A percentile compares a stretch with the other conserved stretches of the same genome.
Evolutionary conservation across 2,888 invertebrate genomes (phyloP).

Genomic region (Maniola hyperantus): DNA sequence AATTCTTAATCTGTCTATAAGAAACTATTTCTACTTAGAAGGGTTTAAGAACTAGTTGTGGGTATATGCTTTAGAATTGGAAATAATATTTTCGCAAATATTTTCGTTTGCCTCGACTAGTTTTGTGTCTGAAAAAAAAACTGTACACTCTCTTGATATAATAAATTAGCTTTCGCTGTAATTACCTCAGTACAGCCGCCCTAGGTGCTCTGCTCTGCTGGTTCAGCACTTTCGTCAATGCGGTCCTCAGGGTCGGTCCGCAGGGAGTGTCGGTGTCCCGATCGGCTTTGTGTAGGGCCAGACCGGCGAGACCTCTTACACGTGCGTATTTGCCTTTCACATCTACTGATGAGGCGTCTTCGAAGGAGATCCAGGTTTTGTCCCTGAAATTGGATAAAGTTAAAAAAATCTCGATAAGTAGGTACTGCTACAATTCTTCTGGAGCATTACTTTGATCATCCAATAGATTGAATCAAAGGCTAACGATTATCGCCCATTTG

Average conservation of each 20-base stretch:
- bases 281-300: slow-evolving; percentile 83
- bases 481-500: too few species aligned
- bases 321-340: slow-evolving; percentile 90
- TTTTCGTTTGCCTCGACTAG: too few species aligned
- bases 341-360: slow-evolving; percentile 87
- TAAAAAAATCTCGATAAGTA: too few species aligned
- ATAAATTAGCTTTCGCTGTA: neutral
- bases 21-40: too few species aligned
- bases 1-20: too few species aligned
- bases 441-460: too few species aligned
- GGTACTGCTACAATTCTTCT: too few species aligned
- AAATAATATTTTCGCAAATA: neutral
- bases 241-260: slow-evolving; percentile 73
- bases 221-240: slow-evolving; percentile 79
- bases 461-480: too few species aligned
- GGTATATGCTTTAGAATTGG: too few species aligned
- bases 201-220: slow-evolving; percentile 85
- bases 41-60: too few species aligned
- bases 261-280: slow-evolving; percentile 82
- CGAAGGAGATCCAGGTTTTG: slow-evolving; percentile 89
- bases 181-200: slow-evolving; percentile 83
- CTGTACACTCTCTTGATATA: too few species aligned
- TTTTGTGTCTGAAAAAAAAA: too few species aligned
- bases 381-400: slow-evolving; percentile 65
- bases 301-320: slow-evolving; percentile 87